A percentile compares a stretch with the other conserved stretches of the same genome.
These are phyloP conservation scores for Trachelipus rathkii DNA, from an alignment of 1,140 invertebrate species.

Conservation along the genomic window DNA sequence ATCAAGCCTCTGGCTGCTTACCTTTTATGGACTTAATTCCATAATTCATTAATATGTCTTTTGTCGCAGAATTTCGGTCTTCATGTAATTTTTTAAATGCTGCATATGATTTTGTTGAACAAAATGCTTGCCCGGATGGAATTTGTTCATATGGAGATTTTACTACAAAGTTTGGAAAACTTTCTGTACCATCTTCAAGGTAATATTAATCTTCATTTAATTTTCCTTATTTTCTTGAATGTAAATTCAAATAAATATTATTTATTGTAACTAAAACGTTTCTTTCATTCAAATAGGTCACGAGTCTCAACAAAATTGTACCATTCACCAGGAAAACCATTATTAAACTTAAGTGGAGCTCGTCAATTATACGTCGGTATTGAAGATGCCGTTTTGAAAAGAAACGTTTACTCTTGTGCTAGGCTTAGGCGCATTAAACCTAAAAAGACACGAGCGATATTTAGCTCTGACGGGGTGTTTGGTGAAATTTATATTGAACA, in stretches of 20 bases:
- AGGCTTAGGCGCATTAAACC: conserved; percentile 59
- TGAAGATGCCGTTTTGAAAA: conserved; percentile 71
- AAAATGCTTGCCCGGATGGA: not conserved
- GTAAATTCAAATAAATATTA: too few species aligned
- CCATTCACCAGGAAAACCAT: conserved; percentile 28
- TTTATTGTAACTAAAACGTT: too few species aligned
- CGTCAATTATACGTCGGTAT: conserved; percentile 76
- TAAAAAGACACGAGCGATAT: conserved; percentile 58
- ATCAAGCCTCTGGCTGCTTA: not conserved
- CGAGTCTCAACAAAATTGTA: conserved; percentile 44
- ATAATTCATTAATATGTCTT: not conserved
- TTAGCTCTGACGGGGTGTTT: conserved; percentile 73
- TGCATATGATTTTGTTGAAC: not conserved
- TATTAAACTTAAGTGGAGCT: conserved; percentile 63
- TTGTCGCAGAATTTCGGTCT: not conserved
- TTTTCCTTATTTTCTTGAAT: not conserved
- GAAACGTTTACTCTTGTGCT: conserved; percentile 77
- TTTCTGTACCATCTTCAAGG: conserved; percentile 56
- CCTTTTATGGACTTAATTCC: not conserved
- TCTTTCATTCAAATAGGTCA: conserved; percentile 42
- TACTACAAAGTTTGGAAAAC: conserved; percentile 51
- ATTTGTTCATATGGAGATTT: not conserved
- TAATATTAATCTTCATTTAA: conserved; percentile 39
- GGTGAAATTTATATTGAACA: conserved; percentile 76
- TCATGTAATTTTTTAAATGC: not conserved